Percentiles rank a stretch among this genome's conserved stretches.
Conservation (phyloP, 2,888 invertebrate genomes). For the Lasioglossum villosulum region DNA sequence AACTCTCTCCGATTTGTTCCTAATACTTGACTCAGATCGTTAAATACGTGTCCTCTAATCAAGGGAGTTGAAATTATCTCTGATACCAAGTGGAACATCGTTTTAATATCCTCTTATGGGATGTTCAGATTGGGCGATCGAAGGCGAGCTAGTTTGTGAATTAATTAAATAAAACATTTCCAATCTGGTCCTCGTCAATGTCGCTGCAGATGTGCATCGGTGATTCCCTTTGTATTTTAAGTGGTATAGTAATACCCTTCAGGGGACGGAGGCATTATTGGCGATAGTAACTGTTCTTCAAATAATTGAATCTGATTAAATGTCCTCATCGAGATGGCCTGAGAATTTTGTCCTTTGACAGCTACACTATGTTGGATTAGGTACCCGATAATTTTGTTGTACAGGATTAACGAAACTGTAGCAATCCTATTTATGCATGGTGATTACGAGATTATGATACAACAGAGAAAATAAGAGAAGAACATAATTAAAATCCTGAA, state of each 20-base stretch:
- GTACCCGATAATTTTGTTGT: not conserved
- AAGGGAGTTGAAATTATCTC: conserved; percentile 15
- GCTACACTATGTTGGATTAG: not conserved
- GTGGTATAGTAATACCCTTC: not conserved
- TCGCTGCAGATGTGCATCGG: not conserved
- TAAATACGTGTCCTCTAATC: not conserved
- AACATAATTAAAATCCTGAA: not conserved
- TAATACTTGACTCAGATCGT: not conserved
- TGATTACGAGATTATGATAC: not conserved
- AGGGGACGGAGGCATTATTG: not conserved
- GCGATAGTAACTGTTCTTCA: not conserved
- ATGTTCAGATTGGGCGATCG: not conserved
- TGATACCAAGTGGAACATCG: not conserved
- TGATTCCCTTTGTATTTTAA: not conserved
- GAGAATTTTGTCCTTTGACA: not conserved
- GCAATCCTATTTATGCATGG: not conserved
- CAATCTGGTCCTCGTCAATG: not conserved
- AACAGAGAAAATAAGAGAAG: not conserved
- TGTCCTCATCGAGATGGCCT: not conserved
- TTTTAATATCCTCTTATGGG: not conserved
- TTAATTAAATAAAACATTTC: conserved; percentile 5
- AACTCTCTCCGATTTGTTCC: not conserved
- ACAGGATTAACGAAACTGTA: not conserved
- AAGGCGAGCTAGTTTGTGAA: conserved; percentile 2
- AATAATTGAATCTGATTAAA: not conserved